phyloP scores from a whole-genome alignment of 1,140 invertebrate species.

The Drosophila pectinifera region DNA sequence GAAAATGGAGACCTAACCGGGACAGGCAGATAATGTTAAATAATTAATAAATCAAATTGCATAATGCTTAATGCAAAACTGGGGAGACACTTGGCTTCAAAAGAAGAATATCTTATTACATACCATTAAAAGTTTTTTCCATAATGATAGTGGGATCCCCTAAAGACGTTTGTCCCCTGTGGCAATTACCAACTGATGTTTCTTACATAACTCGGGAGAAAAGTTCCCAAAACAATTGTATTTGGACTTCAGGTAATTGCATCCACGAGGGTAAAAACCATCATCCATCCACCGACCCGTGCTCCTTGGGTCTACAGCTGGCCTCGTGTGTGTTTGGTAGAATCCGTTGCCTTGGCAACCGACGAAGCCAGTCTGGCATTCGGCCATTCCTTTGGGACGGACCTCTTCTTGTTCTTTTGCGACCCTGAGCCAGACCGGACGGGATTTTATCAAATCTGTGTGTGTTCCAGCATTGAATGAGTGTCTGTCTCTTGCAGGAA shows the following conservation, averaged over 20 bases:
- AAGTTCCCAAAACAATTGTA: neutral
- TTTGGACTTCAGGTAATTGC: neutral
- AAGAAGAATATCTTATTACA: neutral
- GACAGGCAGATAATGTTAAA: neutral
- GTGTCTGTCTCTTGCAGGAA: conserved; percentile 52
- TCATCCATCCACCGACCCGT: conserved; percentile 8
- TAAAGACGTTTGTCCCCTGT: neutral
- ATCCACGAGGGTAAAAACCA: conserved; percentile 11
- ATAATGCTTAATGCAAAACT: neutral
- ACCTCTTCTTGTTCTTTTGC: neutral
- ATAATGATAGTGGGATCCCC: neutral
- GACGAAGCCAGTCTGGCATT: conserved; percentile 2
- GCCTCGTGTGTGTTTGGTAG: conserved; percentile 30
- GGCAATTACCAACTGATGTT: neutral
- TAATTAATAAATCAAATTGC: neutral
- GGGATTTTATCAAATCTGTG: neutral
- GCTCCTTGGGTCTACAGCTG: conserved; percentile 12
- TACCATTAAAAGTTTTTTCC: neutral
- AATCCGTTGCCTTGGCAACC: conserved; percentile 35
- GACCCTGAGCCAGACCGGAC: neutral
- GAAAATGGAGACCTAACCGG: neutral
- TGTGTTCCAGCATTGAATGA: conserved; percentile 20
- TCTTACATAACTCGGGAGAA: conserved; percentile 1
- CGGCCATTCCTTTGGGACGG: conserved; percentile 16
- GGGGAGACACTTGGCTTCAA: neutral